Conservation (phyloP, 2,797 vertebrate species). For the Morus bassanus region DNA sequence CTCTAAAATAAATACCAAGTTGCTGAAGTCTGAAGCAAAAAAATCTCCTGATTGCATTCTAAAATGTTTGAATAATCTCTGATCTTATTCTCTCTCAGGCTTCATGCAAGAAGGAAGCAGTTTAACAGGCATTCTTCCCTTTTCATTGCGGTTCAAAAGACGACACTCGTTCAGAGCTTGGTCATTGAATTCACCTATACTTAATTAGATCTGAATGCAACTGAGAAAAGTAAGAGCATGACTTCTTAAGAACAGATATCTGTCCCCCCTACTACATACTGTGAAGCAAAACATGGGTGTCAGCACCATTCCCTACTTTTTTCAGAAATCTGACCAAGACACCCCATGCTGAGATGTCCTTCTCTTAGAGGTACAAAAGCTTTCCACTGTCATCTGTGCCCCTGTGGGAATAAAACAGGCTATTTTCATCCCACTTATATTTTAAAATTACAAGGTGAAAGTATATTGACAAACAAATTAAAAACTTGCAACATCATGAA, state of each 20-base stretch:
- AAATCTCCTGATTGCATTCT: neutral
- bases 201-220: neutral
- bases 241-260: neutral
- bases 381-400: neutral
- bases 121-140: neutral
- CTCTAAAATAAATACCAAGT: neutral
- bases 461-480: neutral
- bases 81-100: neutral
- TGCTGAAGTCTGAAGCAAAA: neutral
- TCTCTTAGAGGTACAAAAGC: neutral
- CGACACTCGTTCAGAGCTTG: neutral
- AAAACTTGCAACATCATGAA: accelerated
- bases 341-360: neutral
- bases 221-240: neutral
- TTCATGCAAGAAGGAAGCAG: neutral
- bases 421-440: neutral
- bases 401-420: neutral
- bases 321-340: neutral
- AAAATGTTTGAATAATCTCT: neutral
- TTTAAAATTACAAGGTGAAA: neutral
- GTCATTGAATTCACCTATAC: neutral
- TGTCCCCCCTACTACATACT: neutral
- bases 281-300: neutral
- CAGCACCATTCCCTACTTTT: neutral
- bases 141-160: neutral